A percentile compares a stretch with the other conserved stretches of the same genome.
phyloP scores from a whole-genome alignment of 2,888 invertebrate species.

The Pseudococcus longispinus region DNA sequence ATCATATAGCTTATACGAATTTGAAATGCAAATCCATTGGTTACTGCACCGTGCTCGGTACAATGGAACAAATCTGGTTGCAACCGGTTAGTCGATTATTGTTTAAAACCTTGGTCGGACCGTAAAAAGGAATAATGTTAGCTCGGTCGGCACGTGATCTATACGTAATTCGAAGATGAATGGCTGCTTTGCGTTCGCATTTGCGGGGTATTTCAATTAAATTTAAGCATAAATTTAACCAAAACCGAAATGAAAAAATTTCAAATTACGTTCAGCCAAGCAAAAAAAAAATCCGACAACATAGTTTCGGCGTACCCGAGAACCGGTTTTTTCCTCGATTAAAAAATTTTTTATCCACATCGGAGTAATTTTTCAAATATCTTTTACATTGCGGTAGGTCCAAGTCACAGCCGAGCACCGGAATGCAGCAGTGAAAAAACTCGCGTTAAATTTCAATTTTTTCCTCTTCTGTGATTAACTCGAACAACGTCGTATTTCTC shows the following conservation, averaged over 20 bases:
- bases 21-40: constrained; percentile 2
- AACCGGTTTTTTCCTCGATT: background rate
- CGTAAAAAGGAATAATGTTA: background rate
- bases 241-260: background rate
- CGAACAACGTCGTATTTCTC: background rate
- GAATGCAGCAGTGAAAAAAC: background rate
- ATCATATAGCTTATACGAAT: background rate
- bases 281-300: background rate
- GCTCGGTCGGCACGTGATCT: background rate
- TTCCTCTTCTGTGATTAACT: background rate
- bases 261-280: background rate
- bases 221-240: background rate
- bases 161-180: background rate
- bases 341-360: background rate
- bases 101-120: background rate
- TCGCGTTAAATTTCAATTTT: background rate
- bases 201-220: constrained; percentile 8
- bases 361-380: background rate
- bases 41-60: background rate
- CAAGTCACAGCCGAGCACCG: background rate
- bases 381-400: constrained; percentile 12
- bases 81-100: constrained; percentile 15
- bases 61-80: constrained; percentile 9
- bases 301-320: background rate
- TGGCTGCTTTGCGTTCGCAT: background rate